Base-by-base conservation (phyloP, 2,113 vertebrate species). In the Atrichornis clamosus region DNA sequence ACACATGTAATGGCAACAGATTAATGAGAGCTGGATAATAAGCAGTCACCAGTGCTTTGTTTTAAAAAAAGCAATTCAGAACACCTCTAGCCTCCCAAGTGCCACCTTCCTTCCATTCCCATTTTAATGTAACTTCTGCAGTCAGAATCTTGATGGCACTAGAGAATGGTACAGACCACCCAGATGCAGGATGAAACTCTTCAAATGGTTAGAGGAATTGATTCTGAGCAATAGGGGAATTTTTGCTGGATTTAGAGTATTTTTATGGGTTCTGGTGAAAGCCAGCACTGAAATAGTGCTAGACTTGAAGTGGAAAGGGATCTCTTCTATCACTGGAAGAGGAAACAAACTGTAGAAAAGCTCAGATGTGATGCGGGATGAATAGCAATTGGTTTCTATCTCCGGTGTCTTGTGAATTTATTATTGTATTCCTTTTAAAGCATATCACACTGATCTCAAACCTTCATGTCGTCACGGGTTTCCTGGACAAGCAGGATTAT, bases 401-500 rank as follows among this genome's bases (percentile, higher is more conserved):
- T 84, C 86, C 33, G 68, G 80, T 28, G 49, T 72, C 41, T 85
- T n/a, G 62, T 0, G 3, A 85, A 78, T 93, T 81, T 77, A 84
- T 83, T 79, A 76, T 64, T 60, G 47, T 30, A 33, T n/a, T 86
- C 80, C 58, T 73, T 53, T 87, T 82, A 53, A 72, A 90, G 88
- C 64, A 13, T 47, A 91, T 93, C 88, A 60, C 49, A 30, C 58
- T 50, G 88, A 93, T 94, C 83, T 82, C 69, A 93, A 93, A 63
- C 52, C 64, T 73, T 53, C 80, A 39, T 1, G 65, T 32, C 84
- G 92, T 93, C 95, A 90, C 1, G 2, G 58, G 85, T 60, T 93
- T 87, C 88, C 90, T 77, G 82, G 72, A 93, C 92, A 81, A 91
- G 89, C 35, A 91, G 87, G 87, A 94, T 95, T 94, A 96, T 88